Evolutionary conservation across 1,140 invertebrate species (phyloP), one percentile per base, ranked within the genome.

Genomic region (Bombus difficillimus): DNA sequence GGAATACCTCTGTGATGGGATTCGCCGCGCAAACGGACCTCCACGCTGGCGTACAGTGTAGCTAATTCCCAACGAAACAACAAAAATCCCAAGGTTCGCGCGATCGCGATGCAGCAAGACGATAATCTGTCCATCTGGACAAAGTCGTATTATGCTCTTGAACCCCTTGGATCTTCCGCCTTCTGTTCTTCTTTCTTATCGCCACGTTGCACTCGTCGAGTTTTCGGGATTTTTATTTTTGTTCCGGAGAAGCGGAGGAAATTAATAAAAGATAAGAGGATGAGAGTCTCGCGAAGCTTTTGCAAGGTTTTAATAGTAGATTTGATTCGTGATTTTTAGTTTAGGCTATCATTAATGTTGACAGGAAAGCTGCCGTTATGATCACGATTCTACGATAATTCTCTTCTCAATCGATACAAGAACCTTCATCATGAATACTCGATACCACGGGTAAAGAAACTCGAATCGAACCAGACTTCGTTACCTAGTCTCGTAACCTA

Each of bases 1-100:
- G 71, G 77, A 89, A 91, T 89, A 76, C 89, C 75, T 90, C 25
- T 59, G 64, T n/a, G 73, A 83, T 22, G 64, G 34, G 34, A 28
- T 41, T 9, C 62, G 81, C 81, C 9, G 25, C 41, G 53, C 43
- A 53, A 53, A 53, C 47, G 62, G 64, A 69, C 43, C 62, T 69
- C 32, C 43, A 6, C 22, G 41, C 10, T 74, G 4, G 13, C 39
- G n/a, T n/a, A 0, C n/a, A 3, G 37, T n/a, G 69, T 34, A 18
- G 73, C 47, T 71, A 43, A 83, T 83, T 83, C 74, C 64, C 47
- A 43, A 3, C 39, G 82, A 78, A 43, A 43, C 47, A 83, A 71
- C 37, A 71, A 83, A 83, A 83, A 83, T 77, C 34, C 59, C 18
- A 15, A 47, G 53, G 43, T 73, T 66, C 75, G 57, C 69, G 76